Evolutionary conservation across 2,888 invertebrate genomes (phyloP), one percentile per base, ranked within the genome.

Genomic region (Esperia sulphurella): DNA sequence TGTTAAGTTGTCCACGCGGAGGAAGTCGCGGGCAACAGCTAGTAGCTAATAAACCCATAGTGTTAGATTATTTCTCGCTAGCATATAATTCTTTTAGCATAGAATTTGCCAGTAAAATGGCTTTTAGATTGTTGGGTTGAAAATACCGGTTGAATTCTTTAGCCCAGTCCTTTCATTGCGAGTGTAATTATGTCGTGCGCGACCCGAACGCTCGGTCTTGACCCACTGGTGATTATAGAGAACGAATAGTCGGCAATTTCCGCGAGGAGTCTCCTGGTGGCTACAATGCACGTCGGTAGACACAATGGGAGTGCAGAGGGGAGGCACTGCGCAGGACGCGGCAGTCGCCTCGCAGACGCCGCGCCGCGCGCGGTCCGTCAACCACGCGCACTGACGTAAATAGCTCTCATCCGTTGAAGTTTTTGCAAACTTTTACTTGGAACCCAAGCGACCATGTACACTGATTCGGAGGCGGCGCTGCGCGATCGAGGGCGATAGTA

Each of bases 281-380:
- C 70, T 68, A 75, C 77, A 79, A 79, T 75, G 74, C 60, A 74
- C 69, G 69, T 55, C 53, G 69, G 61, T 57, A 55, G 59, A 70
- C 65, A 76, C 75, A 79, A 79, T 79, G 71, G 75, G 75, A 74
- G 60, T 69, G 75, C 73, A 78, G 74, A 68, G 65, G 75, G 59
- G 79, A 75, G 81, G 78, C 81, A 21, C 3, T 5, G 21, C 71
- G 80, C 81, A 79, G 80, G 84, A 79, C 75, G 81, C 87, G 85
- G 83, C 89, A 89, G 88, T 89, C 81, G 81, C 75, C 80, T 83
- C 82, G 84, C 77, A 76, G 74, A 76, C 73, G 71, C 66, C 63
- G 57, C 65, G 63, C 46, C 54, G 43, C 61, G 29, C 59, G 60
- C 3, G 21, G 21, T 21, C 62, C 55, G 57, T 61, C 61, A 54